A percentile compares a stretch with the other conserved stretches of the same genome.
Evolutionary conservation across 2,888 invertebrate species (phyloP).

Genomic region (Arrhopalites spinosus): DNA sequence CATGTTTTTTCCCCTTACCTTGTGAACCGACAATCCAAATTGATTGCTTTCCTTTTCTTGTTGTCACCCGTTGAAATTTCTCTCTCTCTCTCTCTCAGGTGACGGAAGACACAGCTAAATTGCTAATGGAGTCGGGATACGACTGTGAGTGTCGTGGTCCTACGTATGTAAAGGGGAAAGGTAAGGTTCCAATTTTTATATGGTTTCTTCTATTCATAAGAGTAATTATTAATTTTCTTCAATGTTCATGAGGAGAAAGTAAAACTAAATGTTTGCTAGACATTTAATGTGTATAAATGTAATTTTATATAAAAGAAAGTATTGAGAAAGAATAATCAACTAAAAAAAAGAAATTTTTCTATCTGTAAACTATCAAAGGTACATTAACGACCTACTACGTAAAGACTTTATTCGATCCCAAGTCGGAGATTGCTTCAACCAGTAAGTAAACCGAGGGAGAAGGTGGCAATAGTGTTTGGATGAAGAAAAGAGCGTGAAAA

Average conservation of each 20-base stretch:
- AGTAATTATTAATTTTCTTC: no score
- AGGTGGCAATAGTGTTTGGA: not conserved
- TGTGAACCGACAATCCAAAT: slow-evolving; percentile 30
- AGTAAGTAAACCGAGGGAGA: not conserved
- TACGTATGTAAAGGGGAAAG: slow-evolving; percentile 94
- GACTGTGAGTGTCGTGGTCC: slow-evolving; percentile 88
- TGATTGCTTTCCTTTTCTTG: not conserved
- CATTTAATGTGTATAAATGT: no score
- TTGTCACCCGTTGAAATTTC: slow-evolving; percentile 8
- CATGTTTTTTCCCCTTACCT: slow-evolving; percentile 1
- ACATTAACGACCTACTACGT: slow-evolving; percentile 88
- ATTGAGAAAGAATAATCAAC: no score
- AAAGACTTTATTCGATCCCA: slow-evolving; percentile 74
- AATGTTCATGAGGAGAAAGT: no score
- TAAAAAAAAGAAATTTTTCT: no score
- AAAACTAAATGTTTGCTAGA: no score
- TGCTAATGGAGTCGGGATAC: slow-evolving; percentile 83
- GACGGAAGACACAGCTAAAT: slow-evolving; percentile 79
- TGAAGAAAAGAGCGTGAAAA: not conserved
- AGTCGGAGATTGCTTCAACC: slow-evolving; percentile 28
- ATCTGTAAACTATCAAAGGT: slow-evolving; percentile 61
- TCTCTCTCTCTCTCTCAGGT: slow-evolving; percentile 63
- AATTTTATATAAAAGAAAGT: no score
- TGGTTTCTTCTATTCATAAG: no score
- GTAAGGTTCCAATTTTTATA: no score